A percentile compares a stretch with the other conserved stretches of the same genome.
phyloP scores from a whole-genome alignment of 2,797 vertebrate genomes.

The Danionella dracula region DNA sequence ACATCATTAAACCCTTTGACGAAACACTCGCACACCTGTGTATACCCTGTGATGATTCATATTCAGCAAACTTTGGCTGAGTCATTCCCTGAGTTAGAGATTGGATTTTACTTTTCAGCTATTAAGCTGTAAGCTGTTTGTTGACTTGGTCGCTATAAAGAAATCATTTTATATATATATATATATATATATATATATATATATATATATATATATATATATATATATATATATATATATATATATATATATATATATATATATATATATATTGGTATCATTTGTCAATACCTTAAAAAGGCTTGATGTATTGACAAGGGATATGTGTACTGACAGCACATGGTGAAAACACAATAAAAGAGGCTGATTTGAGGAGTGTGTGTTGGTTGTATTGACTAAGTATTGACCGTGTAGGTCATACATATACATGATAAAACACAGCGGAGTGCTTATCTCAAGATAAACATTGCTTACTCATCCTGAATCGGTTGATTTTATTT shows the following conservation, averaged over 20 bases:
- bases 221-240: no score
- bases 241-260: no score
- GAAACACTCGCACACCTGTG: neutral
- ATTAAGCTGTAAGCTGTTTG: neutral
- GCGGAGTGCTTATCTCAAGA: neutral
- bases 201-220: no score
- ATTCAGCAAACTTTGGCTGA: neutral
- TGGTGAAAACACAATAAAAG: neutral
- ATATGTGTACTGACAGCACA: neutral
- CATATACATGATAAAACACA: neutral
- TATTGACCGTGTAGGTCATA: neutral
- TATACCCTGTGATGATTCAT: slow-evolving; percentile 11
- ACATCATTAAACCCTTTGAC: slow-evolving; percentile 5
- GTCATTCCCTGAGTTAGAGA: neutral
- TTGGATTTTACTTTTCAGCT: neutral
- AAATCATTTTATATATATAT: no score
- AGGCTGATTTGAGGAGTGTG: neutral
- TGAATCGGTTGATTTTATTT: neutral
- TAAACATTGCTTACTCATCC: neutral
- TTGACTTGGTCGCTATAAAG: no score
- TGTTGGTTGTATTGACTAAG: neutral
- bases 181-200: no score
- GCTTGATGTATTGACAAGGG: no score
- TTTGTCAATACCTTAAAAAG: no score
- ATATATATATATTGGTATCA: no score